These are phyloP conservation scores for Rynchops niger DNA, from an alignment of 2,113 vertebrate genomes.

Conservation along the genomic window DNA sequence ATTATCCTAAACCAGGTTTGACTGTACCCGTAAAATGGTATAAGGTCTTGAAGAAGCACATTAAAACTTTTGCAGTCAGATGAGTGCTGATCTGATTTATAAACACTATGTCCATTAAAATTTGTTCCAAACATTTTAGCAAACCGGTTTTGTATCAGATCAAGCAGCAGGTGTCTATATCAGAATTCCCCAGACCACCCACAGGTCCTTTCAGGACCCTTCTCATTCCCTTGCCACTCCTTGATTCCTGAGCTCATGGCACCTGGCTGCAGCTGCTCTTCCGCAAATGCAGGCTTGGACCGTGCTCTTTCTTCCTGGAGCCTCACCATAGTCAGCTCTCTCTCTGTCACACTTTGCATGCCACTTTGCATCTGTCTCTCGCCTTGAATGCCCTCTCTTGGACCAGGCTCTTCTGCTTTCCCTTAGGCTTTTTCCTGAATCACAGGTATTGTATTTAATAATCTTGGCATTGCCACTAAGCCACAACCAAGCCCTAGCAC, in stretches of 20 bases:
- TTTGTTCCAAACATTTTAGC: neutral
- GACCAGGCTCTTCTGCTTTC: neutral
- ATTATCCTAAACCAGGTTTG: neutral
- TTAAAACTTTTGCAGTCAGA: neutral
- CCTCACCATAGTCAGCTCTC: neutral
- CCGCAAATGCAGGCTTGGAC: neutral
- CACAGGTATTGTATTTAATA: neutral
- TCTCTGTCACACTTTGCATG: neutral
- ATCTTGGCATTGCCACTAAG: neutral
- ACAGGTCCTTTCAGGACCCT: neutral
- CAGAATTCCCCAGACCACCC: neutral
- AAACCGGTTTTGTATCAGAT: neutral
- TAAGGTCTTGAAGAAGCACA: neutral
- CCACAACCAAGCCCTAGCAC: neutral
- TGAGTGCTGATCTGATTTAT: neutral
- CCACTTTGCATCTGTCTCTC: neutral
- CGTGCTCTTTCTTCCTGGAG: neutral
- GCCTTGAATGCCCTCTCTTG: neutral
- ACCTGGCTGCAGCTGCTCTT: neutral
- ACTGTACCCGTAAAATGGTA: neutral
- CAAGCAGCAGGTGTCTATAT: neutral
- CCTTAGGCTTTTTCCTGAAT: neutral
- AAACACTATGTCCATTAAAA: neutral
- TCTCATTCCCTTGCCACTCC: neutral
- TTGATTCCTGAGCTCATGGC: neutral